phyloP scores from a whole-genome alignment of 2,888 invertebrate species.

The Leptinotarsa tumamoca region DNA sequence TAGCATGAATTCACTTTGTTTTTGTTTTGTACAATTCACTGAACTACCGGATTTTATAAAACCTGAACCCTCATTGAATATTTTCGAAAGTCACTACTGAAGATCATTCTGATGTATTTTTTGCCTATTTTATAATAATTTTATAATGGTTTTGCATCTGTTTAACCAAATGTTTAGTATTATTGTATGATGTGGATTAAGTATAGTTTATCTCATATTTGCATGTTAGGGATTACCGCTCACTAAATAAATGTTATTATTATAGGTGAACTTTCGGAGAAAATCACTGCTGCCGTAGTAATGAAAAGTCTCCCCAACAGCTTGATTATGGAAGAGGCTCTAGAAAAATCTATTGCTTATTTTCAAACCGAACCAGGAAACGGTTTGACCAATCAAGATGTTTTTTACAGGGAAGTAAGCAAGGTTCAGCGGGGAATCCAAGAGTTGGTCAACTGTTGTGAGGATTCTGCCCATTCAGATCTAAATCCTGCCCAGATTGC shows the following conservation, averaged over 20 bases:
- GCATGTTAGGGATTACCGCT: not conserved
- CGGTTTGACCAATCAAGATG: constrained; percentile 76
- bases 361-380: constrained; percentile 66
- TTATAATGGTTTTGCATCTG: no score
- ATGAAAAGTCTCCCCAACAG: constrained; percentile 75
- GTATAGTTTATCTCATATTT: not conserved
- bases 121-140: no score
- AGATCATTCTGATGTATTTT: no score
- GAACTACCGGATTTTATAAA: no score
- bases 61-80: no score
- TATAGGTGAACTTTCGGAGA: constrained; percentile 80
- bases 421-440: constrained; percentile 76
- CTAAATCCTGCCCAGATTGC: constrained; percentile 71
- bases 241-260: constrained; percentile 20
- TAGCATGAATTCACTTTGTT: no score
- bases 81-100: no score
- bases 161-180: no score
- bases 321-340: constrained; percentile 71
- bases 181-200: no score
- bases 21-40: no score
- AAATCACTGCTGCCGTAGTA: constrained; percentile 79
- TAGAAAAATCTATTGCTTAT: constrained; percentile 69
- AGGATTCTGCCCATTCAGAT: constrained; percentile 72
- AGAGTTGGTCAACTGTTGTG: constrained; percentile 72
- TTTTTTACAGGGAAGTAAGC: constrained; percentile 81